Evolutionary conservation across 2,888 invertebrate species (phyloP).

Genomic region (Habroteleia sp.): DNA sequence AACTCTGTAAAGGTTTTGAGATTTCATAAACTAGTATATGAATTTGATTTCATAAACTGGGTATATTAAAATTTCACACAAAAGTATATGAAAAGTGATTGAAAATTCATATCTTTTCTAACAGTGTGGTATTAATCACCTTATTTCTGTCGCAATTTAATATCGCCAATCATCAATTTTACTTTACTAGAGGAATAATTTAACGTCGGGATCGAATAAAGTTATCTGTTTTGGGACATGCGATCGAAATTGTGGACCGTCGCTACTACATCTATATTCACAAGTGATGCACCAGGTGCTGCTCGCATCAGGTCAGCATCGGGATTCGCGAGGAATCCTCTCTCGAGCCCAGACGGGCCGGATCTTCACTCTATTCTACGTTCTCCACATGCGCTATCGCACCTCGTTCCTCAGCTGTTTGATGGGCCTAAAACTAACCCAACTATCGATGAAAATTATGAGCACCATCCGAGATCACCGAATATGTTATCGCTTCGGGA

Average conservation of each 20-base stretch:
- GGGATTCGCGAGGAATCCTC: conserved; percentile 62
- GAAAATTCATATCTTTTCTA: no score
- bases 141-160: neutral
- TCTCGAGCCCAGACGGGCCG: conserved; percentile 53
- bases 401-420: conserved; percentile 65
- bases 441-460: conserved; percentile 54
- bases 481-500: conserved; percentile 37
- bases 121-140: neutral
- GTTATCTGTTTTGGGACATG: conserved; percentile 32
- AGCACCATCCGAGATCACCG: conserved; percentile 31
- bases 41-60: no score
- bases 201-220: conserved; percentile 29
- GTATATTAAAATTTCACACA: no score
- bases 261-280: conserved; percentile 43
- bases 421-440: conserved; percentile 29
- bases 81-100: no score
- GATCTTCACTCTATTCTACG: conserved; percentile 62
- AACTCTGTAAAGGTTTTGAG: no score
- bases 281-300: conserved; percentile 64
- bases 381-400: conserved; percentile 64
- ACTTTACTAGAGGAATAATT: conserved; percentile 5
- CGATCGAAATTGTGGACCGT: conserved; percentile 37
- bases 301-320: conserved; percentile 56
- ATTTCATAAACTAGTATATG: no score
- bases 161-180: conserved; percentile 12